Percentiles rank a stretch among this genome's conserved stretches.
Evolutionary conservation across 2,797 vertebrate genomes (phyloP).

Genomic region (Oryzias dopingdopingensis): DNA sequence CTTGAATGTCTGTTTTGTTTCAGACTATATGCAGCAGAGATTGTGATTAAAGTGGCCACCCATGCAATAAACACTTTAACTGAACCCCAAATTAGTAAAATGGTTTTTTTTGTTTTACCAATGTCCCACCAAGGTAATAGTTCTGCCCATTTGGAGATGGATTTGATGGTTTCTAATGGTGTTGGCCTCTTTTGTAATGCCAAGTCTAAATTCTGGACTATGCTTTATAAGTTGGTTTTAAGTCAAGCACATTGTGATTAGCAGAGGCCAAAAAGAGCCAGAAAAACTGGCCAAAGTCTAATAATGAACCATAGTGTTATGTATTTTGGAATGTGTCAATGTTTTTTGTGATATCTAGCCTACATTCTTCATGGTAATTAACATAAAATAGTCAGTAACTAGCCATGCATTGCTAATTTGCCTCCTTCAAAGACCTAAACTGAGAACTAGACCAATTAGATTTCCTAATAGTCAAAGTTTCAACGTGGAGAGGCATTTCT

Average conservation of each 20-base stretch:
- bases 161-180: constrained; percentile 73
- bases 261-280: constrained; percentile 71
- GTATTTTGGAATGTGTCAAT: constrained; percentile 59
- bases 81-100: constrained; percentile 66
- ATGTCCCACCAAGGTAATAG: constrained; percentile 49
- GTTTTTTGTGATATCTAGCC: constrained; percentile 45
- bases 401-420: constrained; percentile 41
- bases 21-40: constrained; percentile 52
- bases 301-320: constrained; percentile 70
- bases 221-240: constrained; percentile 79
- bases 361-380: constrained; percentile 57
- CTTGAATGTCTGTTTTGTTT: constrained; percentile 44
- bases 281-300: constrained; percentile 76
- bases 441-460: constrained; percentile 49
- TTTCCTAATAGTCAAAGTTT: constrained; percentile 48
- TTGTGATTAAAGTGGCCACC: constrained; percentile 72
- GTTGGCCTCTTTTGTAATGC: constrained; percentile 70
- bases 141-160: constrained; percentile 64
- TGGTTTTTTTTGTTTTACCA: constrained; percentile 53
- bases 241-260: constrained; percentile 73
- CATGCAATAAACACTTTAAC: constrained; percentile 72
- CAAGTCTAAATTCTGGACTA: constrained; percentile 39
- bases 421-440: constrained; percentile 50
- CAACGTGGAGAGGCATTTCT: constrained; percentile 38
- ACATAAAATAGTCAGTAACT: constrained; percentile 58